Evolutionary conservation across 2,113 vertebrate species (phyloP), one percentile per base, ranked within the genome.

Genomic region (Pogona vitticeps): DNA sequence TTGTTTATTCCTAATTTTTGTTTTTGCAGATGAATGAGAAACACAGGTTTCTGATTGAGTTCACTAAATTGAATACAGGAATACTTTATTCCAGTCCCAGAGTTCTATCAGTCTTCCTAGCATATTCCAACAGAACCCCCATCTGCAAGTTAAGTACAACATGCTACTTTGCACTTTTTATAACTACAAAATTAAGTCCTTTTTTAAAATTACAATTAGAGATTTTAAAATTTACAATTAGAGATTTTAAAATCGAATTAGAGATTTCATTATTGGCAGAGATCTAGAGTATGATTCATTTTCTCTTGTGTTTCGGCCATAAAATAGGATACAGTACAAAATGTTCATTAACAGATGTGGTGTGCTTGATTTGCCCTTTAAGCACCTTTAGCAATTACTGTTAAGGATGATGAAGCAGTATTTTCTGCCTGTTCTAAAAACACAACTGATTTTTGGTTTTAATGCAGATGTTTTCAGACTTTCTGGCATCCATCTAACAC

Each of bases 401-500:
- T 84, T 87, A 89, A 63, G 33, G 0, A 63, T 85, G 33, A 38
- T 14, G 90, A 61, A n/a, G 81, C 40, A 52, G 38, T 86, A 76
- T 0, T 92, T 23, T 72, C 84, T 86, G 73, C 42, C 84, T 88
- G 85, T 81, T 58, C 2, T 85, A 21, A 91, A 93, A 92, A 88
- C 42, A 42, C 88, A 86, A 33, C 87, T 90, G 38, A 86, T 75
- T 91, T n/a, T 85, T 42, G 86, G 86, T n/a, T 79, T 21, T 89
- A 89, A 61, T 56, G 46, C 46, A 52, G 46, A 52, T 52, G 46
- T 88, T 56, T 17, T 88, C 9, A 23, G 26, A 84, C 2, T 68
- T 68, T 2, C 31, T n/a, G 28, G 67, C 12, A 3, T 10, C 28
- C 31, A 2, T 31, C 12, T n/a, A 5, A 3, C 67, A 68, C 28